Percentiles rank a stretch among this genome's conserved stretches.
Evolutionary conservation across 2,113 vertebrate genomes (phyloP).

Genomic region (Pangasianodon gigas): DNA sequence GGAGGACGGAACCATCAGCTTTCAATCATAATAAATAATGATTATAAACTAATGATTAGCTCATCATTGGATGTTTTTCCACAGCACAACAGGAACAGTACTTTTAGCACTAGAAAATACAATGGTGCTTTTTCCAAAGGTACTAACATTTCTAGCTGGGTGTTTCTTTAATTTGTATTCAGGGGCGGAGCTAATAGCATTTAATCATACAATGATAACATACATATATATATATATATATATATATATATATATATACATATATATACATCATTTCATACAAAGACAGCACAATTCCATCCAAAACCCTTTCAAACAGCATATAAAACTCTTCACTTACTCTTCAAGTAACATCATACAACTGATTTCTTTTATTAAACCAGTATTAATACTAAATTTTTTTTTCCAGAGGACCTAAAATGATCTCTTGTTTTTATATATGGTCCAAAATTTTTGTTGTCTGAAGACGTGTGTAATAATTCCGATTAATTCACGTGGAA

Average conservation of each 20-base stretch:
- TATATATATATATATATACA: no score
- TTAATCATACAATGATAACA: no score
- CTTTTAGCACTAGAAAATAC: neutral
- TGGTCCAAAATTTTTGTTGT: neutral
- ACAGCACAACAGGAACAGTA: neutral
- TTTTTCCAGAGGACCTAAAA: neutral
- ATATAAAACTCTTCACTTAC: neutral
- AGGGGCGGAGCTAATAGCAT: neutral
- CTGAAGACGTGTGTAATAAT: neutral
- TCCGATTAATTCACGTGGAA: neutral
- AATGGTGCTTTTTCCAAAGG: neutral
- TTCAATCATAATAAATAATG: slow-evolving; percentile 48
- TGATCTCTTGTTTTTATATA: neutral
- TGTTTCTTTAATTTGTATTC: neutral
- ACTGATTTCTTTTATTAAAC: neutral
- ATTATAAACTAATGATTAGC: neutral
- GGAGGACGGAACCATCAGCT: slow-evolving; percentile 63
- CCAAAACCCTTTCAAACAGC: neutral
- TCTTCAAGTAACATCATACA: neutral
- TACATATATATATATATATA: no score
- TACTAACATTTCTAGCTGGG: neutral
- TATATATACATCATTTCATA: no score
- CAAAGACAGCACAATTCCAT: no score
- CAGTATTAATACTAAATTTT: neutral
- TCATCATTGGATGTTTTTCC: neutral